Evolutionary conservation across 1,140 invertebrate genomes (phyloP).

Genomic region (Phenacoccus solenopsis): DNA sequence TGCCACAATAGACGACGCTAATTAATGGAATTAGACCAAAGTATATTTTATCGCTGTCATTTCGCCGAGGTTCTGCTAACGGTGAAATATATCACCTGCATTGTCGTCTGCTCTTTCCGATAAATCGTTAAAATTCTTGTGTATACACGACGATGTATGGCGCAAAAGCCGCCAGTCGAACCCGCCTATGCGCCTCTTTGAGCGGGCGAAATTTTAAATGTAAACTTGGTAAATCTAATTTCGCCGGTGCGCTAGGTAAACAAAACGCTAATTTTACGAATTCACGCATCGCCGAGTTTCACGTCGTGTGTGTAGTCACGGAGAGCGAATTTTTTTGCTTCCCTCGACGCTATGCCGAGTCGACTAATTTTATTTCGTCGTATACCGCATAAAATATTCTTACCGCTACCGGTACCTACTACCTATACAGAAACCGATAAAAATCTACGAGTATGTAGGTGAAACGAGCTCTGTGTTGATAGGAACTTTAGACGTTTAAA

Average conservation of each 20-base stretch:
- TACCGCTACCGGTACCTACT: too few relatives aligned
- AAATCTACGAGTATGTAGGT: background rate
- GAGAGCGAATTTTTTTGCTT: background rate
- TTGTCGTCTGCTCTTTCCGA: constrained; percentile 1
- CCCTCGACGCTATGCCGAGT: background rate
- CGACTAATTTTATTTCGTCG: background rate
- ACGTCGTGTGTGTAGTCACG: background rate
- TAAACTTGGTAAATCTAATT: constrained; percentile 3
- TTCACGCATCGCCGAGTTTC: background rate
- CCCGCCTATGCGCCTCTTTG: too few relatives aligned
- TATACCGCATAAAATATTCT: background rate
- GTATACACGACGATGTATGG: background rate
- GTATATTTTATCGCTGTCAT: constrained; percentile 8
- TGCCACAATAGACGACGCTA: constrained; percentile 14
- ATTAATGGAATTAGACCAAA: constrained; percentile 17
- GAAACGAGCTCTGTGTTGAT: background rate
- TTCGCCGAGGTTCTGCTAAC: background rate
- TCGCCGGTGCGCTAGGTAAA: background rate
- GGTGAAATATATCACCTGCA: background rate
- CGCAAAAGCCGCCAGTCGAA: too few relatives aligned
- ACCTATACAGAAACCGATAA: too few relatives aligned
- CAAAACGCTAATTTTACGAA: background rate
- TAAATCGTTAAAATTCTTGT: background rate
- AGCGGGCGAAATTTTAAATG: constrained; percentile 4
- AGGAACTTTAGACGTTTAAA: background rate